Conservation (phyloP, 2,113 vertebrate genomes). For the Drymodes brunneopygia region DNA sequence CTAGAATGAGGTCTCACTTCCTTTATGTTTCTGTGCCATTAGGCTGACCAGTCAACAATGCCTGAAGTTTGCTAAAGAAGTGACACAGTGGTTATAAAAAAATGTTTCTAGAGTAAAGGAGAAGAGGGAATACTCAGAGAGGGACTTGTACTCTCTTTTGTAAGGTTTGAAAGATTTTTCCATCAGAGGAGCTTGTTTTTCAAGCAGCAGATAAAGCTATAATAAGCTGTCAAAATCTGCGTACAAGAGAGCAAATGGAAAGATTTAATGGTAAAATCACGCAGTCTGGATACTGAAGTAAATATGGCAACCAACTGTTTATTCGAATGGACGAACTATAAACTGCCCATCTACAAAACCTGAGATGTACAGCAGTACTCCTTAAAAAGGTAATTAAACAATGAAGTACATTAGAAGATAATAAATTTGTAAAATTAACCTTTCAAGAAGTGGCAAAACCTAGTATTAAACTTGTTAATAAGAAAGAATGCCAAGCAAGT, state of each 20-base stretch:
- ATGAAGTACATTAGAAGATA: neutral
- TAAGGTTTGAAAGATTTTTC: neutral
- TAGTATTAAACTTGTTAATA: neutral
- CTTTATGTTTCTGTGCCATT: neutral
- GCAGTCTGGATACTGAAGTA: neutral
- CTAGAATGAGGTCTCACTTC: neutral
- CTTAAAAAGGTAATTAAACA: neutral
- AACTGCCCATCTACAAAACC: neutral
- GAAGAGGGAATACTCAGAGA: neutral
- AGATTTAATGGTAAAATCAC: neutral
- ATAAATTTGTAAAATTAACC: neutral
- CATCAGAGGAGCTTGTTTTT: neutral
- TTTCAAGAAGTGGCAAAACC: neutral
- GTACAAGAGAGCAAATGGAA: neutral
- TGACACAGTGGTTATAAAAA: neutral
- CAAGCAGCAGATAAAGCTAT: neutral
- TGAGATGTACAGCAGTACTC: neutral
- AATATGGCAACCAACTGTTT: neutral
- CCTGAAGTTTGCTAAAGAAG: neutral
- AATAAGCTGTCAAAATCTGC: neutral
- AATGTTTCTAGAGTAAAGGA: neutral
- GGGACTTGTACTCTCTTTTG: neutral
- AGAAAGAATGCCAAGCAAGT: neutral
- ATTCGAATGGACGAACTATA: neutral
- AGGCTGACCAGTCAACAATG: neutral